Percentiles rank a stretch among this genome's conserved stretches.
Conservation (phyloP, 2,888 invertebrate species). For the Acrobeloides nanus region DNA sequence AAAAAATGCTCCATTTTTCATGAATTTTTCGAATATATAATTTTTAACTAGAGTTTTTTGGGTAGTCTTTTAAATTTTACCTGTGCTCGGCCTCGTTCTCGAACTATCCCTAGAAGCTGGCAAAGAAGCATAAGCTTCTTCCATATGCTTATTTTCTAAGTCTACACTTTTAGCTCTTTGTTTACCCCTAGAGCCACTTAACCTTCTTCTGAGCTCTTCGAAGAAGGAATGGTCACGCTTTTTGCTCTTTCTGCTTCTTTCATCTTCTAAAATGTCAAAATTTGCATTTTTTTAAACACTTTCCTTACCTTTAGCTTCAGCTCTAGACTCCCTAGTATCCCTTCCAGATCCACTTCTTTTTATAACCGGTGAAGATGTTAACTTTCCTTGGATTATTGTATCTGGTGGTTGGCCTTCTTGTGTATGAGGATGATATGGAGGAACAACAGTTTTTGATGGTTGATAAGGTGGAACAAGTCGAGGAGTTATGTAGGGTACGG, state of each 20-base stretch:
- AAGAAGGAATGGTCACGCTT: conserved; percentile 49
- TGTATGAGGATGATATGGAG: not conserved
- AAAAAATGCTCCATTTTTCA: too few species aligned
- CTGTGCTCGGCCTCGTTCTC: conserved; percentile 23
- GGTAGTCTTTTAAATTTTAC: conserved; percentile 1
- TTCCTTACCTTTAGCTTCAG: not conserved
- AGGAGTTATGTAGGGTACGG: too few species aligned
- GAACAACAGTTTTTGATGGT: not conserved
- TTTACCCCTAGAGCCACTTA: conserved; percentile 34
- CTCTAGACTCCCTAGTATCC: too few species aligned
- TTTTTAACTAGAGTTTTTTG: not conserved
- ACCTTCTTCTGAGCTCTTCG: conserved; percentile 40
- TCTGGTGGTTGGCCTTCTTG: not conserved
- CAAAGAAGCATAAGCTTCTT: conserved; percentile 43
- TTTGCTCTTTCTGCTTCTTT: too few species aligned
- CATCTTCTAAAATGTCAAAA: too few species aligned
- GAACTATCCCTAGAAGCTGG: conserved; percentile 49
- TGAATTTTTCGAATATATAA: too few species aligned
- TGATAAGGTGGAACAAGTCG: too few species aligned
- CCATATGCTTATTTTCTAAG: conserved; percentile 30
- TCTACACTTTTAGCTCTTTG: conserved; percentile 43
- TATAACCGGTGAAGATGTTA: not conserved
- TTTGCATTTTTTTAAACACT: too few species aligned
- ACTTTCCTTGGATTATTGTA: conserved; percentile 2
- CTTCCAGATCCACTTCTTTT: not conserved